Evolutionary conservation across 2,113 vertebrate genomes (phyloP).

Genomic region (Laticauda colubrina): DNA sequence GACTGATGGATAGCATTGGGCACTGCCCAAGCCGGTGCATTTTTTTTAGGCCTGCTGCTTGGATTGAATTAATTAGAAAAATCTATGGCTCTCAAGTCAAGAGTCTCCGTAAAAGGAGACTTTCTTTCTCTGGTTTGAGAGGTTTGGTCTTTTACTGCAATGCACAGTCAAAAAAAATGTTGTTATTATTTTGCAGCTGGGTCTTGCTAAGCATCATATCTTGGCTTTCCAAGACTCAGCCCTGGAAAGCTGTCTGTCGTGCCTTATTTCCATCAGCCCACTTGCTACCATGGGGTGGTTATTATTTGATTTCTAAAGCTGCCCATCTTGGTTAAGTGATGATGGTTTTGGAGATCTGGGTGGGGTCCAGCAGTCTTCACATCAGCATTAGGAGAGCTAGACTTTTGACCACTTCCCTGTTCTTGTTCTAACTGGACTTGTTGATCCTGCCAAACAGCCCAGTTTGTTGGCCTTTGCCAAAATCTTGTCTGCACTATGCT

Average conservation of each 20-base stretch:
- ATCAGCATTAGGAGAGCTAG: neutral
- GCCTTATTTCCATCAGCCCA: neutral
- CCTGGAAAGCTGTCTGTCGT: fast-evolving
- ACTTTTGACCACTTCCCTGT: neutral
- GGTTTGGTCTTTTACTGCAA: fast-evolving
- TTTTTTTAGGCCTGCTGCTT: neutral
- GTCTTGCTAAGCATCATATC: neutral
- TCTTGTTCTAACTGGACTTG: neutral
- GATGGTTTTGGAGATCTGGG: neutral
- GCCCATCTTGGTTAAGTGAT: neutral
- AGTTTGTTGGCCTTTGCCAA: neutral
- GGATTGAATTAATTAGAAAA: neutral
- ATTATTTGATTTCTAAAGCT: neutral
- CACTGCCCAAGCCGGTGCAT: neutral
- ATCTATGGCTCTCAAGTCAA: no score
- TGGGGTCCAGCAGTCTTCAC: neutral
- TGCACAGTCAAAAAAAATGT: neutral
- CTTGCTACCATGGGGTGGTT: fast-evolving
- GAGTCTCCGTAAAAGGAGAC: no score
- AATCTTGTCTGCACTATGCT: constrained; percentile 1
- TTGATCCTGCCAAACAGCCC: neutral
- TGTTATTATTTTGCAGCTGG: neutral
- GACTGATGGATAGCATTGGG: neutral
- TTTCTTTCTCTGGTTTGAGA: neutral
- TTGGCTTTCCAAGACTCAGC: neutral